Evolutionary conservation across 37 sponge, comb jelly and placozoan species (phyloP).

Genomic region (Theonella swinhoei): DNA sequence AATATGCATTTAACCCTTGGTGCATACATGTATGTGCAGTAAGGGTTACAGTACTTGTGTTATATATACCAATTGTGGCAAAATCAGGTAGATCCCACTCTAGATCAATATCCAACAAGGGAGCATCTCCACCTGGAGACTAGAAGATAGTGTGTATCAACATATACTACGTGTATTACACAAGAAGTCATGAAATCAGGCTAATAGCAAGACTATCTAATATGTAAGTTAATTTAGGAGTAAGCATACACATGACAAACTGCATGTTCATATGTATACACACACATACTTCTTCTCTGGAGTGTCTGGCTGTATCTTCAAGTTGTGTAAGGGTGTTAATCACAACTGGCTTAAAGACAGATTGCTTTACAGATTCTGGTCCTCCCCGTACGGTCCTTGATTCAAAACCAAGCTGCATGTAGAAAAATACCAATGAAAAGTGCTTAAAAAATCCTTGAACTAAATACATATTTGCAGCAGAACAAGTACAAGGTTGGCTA

Average conservation of each 20-base stretch:
- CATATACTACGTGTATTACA: too few species aligned
- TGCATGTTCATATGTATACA: neutral
- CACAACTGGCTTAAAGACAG: neutral
- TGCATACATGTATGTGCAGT: too few species aligned
- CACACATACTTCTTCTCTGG: too few species aligned
- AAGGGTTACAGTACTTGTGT: too few species aligned
- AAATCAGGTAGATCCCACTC: constrained; percentile 75
- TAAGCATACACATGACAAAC: neutral
- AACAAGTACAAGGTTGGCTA: too few species aligned
- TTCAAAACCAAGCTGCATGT: neutral
- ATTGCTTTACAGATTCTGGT: neutral
- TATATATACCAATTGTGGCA: constrained; percentile 55
- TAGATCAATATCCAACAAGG: constrained; percentile 41
- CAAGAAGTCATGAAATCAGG: neutral
- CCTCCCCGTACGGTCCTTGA: neutral
- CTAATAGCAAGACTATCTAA: neutral
- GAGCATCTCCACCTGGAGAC: neutral
- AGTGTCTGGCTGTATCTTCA: too few species aligned
- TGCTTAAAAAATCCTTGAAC: too few species aligned
- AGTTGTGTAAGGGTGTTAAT: neutral
- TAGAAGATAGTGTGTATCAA: too few species aligned
- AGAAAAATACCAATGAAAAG: too few species aligned
- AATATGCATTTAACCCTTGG: too few species aligned
- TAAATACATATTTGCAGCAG: too few species aligned
- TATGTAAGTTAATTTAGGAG: neutral